Percentiles rank a stretch among this genome's conserved stretches.
These are phyloP conservation scores for Ophion costatus DNA, from an alignment of 2,888 invertebrate genomes.

Conservation along the genomic window DNA sequence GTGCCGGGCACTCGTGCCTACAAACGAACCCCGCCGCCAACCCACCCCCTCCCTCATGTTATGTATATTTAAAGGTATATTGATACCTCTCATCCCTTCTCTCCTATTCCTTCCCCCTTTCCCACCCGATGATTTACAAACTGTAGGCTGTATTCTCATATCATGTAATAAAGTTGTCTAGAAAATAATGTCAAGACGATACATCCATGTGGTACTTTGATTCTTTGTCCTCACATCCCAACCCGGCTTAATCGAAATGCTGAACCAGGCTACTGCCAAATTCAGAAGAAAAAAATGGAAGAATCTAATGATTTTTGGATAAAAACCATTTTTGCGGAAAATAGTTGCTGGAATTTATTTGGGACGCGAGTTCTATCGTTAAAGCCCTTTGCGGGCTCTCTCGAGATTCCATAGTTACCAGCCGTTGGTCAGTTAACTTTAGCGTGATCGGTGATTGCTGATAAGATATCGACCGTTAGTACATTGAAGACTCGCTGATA, in stretches of 20 bases:
- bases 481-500: no score
- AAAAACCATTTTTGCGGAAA: no score
- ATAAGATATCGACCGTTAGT: no score
- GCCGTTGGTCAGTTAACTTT: no score
- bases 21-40: not conserved
- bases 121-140: constrained; percentile 76
- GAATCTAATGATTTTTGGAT: no score
- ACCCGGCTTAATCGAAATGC: not conserved
- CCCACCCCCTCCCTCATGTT: constrained; percentile 73
- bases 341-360: no score
- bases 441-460: no score
- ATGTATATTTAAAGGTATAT: constrained; percentile 81
- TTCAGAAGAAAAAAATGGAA: no score
- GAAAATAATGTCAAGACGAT: constrained; percentile 73
- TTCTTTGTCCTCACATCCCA: not conserved
- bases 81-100: constrained; percentile 71
- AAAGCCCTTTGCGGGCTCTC: no score
- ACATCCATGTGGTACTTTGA: constrained; percentile 19
- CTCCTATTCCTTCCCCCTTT: not conserved
- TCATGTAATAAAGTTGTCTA: constrained; percentile 82
- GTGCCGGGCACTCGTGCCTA: constrained; percentile 74
- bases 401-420: no score
- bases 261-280: no score
- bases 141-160: constrained; percentile 82
- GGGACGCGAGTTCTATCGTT: no score